Base-by-base conservation (phyloP, 92 coral and sea anemone species). In the Porites cylindrica region DNA sequence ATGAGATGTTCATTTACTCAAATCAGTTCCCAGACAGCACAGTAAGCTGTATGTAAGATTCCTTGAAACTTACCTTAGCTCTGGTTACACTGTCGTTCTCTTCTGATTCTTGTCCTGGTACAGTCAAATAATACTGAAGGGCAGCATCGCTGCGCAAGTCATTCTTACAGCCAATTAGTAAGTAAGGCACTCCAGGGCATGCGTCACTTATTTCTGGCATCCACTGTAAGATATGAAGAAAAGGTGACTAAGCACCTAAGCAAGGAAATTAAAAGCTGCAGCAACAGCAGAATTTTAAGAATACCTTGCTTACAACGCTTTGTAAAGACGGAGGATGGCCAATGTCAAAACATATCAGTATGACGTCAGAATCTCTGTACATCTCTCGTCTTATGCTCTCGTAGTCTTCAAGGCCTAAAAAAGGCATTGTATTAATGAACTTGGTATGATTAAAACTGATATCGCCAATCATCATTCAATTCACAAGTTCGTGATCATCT, bases 161-260 rank as follows among this genome's bases (percentile, higher is more conserved):
- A 86, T 97, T 93, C 80, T 97, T 97, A 90, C 99, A 97, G 80
- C 99, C 99, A 70, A 97, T 91, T 91, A 97, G 81, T 38, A 97
- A 96, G 87, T 86, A 97, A 1, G 99, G 99, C 14, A 90, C 93
- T 50, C 95, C 96, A 16, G 99, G 96, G 79, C 94, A 97, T 19
- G 88, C 96, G 29, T 92, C 84, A 26, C 86, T 93, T 20, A 97
- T 84, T 85, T 97, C 99, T 78, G 91, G 84, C 1, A 91, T 91
- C 99, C 99, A 97, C 99, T 97, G 88, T 17, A 54, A n/a, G 54
- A 17, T 50, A 12, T 56, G 4, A 18, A 23, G 0, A 23, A 69
- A 1, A 38, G 47, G 13, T 56, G 47, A 4, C 17, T 2, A 56
- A 56, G 3, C 61, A 56, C 13, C 13, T 10, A 56, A 56, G 61